phyloP scores from a whole-genome alignment of 2,797 vertebrate species.

The Triplophysa yarkandensis region DNA sequence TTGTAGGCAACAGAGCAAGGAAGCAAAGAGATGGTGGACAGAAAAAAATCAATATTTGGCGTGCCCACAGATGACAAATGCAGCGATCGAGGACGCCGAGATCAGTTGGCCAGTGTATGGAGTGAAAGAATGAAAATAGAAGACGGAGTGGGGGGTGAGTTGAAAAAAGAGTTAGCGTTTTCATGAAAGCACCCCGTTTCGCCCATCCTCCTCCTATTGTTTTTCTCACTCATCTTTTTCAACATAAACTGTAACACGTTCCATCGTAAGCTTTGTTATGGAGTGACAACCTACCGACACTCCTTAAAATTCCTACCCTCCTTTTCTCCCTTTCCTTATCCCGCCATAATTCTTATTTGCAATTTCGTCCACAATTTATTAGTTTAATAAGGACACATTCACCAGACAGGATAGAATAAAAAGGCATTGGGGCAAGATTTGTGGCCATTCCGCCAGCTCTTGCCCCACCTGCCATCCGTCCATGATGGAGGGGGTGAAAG shows the following conservation, averaged over 20 bases:
- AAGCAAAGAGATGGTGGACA: conserved; percentile 12
- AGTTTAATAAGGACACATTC: conserved; percentile 7
- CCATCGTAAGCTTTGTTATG: conserved; percentile 45
- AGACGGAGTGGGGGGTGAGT: neutral
- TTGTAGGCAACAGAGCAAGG: conserved; percentile 32
- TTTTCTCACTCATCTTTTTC: conserved; percentile 27
- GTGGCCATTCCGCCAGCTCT: conserved; percentile 47
- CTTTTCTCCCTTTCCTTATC: neutral
- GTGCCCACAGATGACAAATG: conserved; percentile 50
- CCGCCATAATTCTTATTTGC: conserved; percentile 1
- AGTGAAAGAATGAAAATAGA: conserved; percentile 2
- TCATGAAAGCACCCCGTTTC: conserved; percentile 19
- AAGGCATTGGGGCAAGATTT: conserved; percentile 24
- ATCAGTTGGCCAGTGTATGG: conserved; percentile 20
- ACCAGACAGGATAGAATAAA: conserved; percentile 20
- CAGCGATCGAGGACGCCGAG: conserved; percentile 20
- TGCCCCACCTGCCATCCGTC: conserved; percentile 55
- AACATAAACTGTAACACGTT: conserved; percentile 48
- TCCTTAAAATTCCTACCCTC: conserved; percentile 21
- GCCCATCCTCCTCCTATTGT: conserved; percentile 31
- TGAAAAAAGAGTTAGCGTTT: conserved; percentile 9
- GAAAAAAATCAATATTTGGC: conserved; percentile 52
- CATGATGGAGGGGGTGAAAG: conserved; percentile 50
- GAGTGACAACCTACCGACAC: conserved; percentile 45
- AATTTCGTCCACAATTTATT: conserved; percentile 3